Evolutionary conservation across 2,113 vertebrate genomes (phyloP).

Genomic region (Heloderma charlesbogerti): DNA sequence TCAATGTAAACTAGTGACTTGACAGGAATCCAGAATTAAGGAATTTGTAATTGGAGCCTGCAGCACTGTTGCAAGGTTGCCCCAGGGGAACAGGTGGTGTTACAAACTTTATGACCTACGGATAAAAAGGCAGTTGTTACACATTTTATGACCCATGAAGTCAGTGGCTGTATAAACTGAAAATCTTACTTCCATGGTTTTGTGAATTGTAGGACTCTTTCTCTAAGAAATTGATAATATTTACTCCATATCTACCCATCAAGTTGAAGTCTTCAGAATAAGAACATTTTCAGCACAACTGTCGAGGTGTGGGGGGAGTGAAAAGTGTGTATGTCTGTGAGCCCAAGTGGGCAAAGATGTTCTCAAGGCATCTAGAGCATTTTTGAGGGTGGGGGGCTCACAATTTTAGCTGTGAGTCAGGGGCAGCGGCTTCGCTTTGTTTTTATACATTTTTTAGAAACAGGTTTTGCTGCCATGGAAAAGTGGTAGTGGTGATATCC

Average conservation of each 20-base stretch:
- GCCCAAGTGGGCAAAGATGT: background rate
- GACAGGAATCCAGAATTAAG: background rate
- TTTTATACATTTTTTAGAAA: too few relatives aligned
- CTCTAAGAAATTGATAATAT: background rate
- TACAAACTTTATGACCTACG: background rate
- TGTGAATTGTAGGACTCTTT: background rate
- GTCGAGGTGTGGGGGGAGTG: background rate
- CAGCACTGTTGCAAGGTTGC: background rate
- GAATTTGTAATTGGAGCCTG: background rate
- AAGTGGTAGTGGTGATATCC: background rate
- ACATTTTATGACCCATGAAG: conserved; percentile 3
- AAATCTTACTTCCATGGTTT: background rate
- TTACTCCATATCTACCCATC: background rate
- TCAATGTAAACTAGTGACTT: background rate
- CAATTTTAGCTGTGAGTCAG: background rate
- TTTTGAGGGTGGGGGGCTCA: background rate
- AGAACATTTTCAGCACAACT: background rate
- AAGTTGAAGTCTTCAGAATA: background rate
- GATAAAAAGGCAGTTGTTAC: conserved; percentile 17
- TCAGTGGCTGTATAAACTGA: background rate
- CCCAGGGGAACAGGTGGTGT: conserved; percentile 1
- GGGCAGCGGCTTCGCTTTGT: background rate
- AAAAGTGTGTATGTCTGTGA: background rate
- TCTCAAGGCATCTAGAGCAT: too few relatives aligned
- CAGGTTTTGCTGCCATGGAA: background rate